phyloP scores from a whole-genome alignment of 2,113 vertebrate genomes.

The Lasiurus cinereus region DNA sequence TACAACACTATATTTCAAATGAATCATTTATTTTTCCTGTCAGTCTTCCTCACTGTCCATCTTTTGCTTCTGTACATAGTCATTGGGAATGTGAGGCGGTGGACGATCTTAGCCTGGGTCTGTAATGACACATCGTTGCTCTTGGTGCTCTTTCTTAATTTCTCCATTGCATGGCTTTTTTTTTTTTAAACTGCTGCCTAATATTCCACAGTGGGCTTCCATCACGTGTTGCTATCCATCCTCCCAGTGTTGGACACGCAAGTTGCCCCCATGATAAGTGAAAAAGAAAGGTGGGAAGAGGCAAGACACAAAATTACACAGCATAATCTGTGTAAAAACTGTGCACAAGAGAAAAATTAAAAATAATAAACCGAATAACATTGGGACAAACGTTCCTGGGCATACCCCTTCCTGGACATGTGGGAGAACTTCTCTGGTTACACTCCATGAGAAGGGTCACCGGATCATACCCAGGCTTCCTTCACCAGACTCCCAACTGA shows the following conservation, averaged over 20 bases:
- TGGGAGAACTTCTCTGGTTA: neutral
- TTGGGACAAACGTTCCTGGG: neutral
- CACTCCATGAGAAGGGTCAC: neutral
- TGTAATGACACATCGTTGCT: neutral
- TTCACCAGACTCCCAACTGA: neutral
- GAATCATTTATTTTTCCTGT: too few species aligned
- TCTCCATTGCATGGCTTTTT: neutral
- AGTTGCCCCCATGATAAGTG: neutral
- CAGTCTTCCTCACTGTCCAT: neutral
- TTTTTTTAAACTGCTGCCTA: neutral
- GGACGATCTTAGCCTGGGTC: neutral
- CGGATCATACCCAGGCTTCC: neutral
- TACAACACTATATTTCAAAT: too few species aligned
- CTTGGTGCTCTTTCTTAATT: too few species aligned
- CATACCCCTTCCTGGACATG: fast-evolving
- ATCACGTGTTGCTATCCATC: neutral
- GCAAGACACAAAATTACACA: too few species aligned
- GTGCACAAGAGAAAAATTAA: too few species aligned
- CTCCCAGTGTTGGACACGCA: neutral
- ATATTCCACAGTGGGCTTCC: neutral
- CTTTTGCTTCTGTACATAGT: neutral
- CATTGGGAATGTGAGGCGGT: too few species aligned
- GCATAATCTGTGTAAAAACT: too few species aligned
- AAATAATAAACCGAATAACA: neutral
- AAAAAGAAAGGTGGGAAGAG: too few species aligned